Percentiles rank a stretch among this genome's conserved stretches.
Conservation (phyloP, 2,888 invertebrate species). For the Lamellibrachia columna region DNA sequence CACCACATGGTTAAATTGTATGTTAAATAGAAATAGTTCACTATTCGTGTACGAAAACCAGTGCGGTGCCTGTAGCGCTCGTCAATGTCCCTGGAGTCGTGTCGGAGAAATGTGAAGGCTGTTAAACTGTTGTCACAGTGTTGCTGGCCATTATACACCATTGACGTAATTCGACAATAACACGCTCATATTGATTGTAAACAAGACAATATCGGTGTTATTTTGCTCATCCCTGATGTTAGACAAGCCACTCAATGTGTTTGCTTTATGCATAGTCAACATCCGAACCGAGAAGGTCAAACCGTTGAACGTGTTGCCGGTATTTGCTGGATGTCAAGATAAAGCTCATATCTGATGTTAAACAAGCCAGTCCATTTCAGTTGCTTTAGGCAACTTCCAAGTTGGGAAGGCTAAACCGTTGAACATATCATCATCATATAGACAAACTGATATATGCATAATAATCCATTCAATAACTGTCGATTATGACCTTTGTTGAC, state of each 20-base stretch:
- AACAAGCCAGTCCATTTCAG: background rate
- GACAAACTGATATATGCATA: no score
- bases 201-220: no score
- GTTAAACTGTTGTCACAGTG: background rate
- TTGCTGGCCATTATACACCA: background rate
- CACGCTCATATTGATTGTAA: background rate
- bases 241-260: background rate
- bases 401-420: background rate
- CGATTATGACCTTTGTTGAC: no score
- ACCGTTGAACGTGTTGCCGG: background rate
- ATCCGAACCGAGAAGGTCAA: background rate
- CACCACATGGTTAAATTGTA: background rate
- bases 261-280: background rate
- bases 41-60: background rate
- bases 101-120: background rate
- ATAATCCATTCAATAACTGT: no score
- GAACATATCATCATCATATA: background rate
- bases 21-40: background rate
- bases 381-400: background rate
- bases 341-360: background rate
- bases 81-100: background rate
- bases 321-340: no score
- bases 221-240: background rate
- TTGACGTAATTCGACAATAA: background rate
- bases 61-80: background rate